Evolutionary conservation across 1,140 invertebrate genomes (phyloP), one percentile per base, ranked within the genome.

Genomic region (Megalonaias nervosa): DNA sequence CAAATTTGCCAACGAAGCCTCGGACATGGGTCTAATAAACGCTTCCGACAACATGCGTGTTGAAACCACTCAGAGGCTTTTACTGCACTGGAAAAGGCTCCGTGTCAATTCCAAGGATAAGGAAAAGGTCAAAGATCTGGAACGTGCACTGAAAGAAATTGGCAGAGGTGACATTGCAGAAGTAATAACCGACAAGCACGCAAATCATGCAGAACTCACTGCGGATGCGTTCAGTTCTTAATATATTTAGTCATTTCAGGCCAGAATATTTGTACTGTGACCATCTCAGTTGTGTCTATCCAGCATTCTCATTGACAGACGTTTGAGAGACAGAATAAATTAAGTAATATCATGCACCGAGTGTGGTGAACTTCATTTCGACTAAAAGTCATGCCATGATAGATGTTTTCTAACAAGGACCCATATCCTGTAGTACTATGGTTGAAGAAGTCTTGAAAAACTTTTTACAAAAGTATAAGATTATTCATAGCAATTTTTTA

Each of bases 71-170:
- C 67, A 71, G 38, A 75, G 55, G 17, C 65, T 73, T 16, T 58
- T 80, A n/a, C 60, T 80, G 15, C 3, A 14, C 5, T 80, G 79
- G 79, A 80, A 80, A 56, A 21, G 17, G 5, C 13, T 76, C 38
- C 59, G 79, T 23, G 69, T 38, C 16, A 57, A 48, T 12, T 69
- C 69, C n/a, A 80, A 80, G 66, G 73, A 76, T 17, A 75, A 74
- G 21, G 79, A 80, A 19, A 80, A 80, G 57, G 79, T 80, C 4
- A 68, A 76, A 64, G 79, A 80, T 67, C n/a, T 80, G 26, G 79
- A 80, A 26, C 26, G 70, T 15, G 79, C 79, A 16, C 74, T 80
- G 6, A 62, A 66, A 17, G 79, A 80, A 66, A 80, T 76, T 68
- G 79, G 79, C 17, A 76, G 71, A 75, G 17, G 64, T n/a, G 79